These are phyloP conservation scores for Pegoplata infirma DNA, from an alignment of 2,888 invertebrate species.

Conservation along the genomic window DNA sequence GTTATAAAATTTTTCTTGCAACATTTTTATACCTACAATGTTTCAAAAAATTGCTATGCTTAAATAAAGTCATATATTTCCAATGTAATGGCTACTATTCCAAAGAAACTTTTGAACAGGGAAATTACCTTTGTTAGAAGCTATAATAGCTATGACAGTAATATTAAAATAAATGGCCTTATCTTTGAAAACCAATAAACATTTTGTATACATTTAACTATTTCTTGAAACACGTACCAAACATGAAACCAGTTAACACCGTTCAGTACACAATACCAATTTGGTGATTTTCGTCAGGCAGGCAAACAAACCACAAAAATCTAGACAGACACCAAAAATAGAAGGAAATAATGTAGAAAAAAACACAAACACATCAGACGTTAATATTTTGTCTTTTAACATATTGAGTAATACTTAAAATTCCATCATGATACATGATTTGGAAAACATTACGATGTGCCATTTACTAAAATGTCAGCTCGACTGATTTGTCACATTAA, in stretches of 20 bases:
- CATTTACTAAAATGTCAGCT: constrained; percentile 59
- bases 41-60: not conserved
- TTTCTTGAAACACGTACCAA: not conserved
- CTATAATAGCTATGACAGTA: not conserved
- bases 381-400: constrained; percentile 4
- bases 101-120: not conserved
- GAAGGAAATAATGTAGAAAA: not conserved
- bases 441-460: constrained; percentile 46
- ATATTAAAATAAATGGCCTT: not conserved
- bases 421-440: constrained; percentile 58
- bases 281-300: not conserved
- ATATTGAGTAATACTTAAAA: constrained; percentile 57
- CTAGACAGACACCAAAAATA: not conserved
- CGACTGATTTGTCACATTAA: constrained; percentile 63
- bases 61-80: not conserved
- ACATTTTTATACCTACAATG: not conserved
- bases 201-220: not conserved
- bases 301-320: not conserved
- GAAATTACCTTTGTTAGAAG: not conserved
- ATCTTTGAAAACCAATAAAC: not conserved
- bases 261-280: not conserved
- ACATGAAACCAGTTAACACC: not conserved
- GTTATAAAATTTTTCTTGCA: too few relatives aligned
- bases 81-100: not conserved
- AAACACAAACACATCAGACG: not conserved